A percentile compares a stretch with the other conserved stretches of the same genome.
Evolutionary conservation across 2,888 invertebrate species (phyloP).

Genomic region (Maniola hyperantus): DNA sequence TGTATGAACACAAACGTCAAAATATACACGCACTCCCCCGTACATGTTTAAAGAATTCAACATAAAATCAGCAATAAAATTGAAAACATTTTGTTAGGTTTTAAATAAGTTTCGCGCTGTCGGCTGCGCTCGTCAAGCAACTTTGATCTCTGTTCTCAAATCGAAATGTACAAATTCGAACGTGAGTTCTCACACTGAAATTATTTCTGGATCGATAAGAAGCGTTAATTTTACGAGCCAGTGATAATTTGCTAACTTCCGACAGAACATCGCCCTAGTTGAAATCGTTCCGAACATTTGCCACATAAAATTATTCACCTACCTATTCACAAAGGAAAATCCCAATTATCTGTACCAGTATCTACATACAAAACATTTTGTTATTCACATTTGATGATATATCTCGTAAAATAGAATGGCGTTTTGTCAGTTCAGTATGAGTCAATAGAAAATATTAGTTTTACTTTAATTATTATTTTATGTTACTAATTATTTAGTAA

Average conservation of each 20-base stretch:
- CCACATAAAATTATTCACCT: conserved; percentile 69
- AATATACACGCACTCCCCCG: conserved; percentile 64
- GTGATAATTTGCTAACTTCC: conserved; percentile 83
- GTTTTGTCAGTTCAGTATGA: neutral
- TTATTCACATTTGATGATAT: conserved; percentile 9
- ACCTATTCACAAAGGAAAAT: conserved; percentile 42
- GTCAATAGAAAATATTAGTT: neutral
- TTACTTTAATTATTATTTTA: too few species aligned
- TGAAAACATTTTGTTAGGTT: conserved; percentile 82
- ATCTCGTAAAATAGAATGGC: conserved; percentile 14
- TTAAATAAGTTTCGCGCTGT: conserved; percentile 76
- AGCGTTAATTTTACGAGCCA: conserved; percentile 82
- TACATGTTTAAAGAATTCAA: conserved; percentile 79
- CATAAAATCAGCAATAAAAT: conserved; percentile 82
- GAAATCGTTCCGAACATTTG: conserved; percentile 75
- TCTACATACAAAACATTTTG: conserved; percentile 20
- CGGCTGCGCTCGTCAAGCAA: conserved; percentile 51
- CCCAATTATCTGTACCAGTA: conserved; percentile 36
- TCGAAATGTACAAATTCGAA: conserved; percentile 61
- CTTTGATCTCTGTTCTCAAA: conserved; percentile 61
- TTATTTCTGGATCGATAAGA: conserved; percentile 80
- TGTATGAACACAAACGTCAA: conserved; percentile 59
- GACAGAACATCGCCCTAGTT: conserved; percentile 78
- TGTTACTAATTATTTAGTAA: too few species aligned
- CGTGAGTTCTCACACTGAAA: conserved; percentile 57